Base-by-base conservation (phyloP, 1,140 invertebrate genomes). In the Globodera rostochiensis region DNA sequence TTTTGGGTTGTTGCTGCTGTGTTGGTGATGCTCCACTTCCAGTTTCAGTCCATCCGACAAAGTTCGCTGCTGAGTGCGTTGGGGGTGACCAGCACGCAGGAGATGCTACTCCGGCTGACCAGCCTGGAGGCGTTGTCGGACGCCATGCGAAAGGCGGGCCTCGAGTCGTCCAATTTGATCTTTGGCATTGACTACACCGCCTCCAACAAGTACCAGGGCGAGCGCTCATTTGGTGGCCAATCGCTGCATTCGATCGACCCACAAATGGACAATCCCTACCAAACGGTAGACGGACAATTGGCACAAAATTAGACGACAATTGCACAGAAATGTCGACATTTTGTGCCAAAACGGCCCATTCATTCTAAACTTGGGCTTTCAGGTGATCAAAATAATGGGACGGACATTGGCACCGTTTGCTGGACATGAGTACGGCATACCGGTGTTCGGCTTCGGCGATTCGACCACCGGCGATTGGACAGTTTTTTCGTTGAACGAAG, bases 121-220 rank as follows among this genome's bases (percentile, higher is more conserved):
- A 85, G 71, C 74, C 70, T 89, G 13, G 88, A 90, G 50, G 85
- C 70, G 45, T 67, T 89, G 8, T 86, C 88, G 19, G 82, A 84
- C 11, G 88, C 88, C 5, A 89, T 89, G 87, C 60, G 88, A 36
- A 88, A 88, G 73, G 88, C 88, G 9, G 88, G 88, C 9, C 76
- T 89, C 11, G 86, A 89, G 77, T 82, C 83, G 4, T 88, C 87
- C 4, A 89, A 89, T 77, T 50, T 89, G 1, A 89, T 89, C 77
- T 89, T 90, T 74, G 88, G 91, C 1, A 88, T 92, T 47, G 92
- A 92, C 86, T 92, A 92, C 86, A 92, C 91, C 36, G 92, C 92
- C 45, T 91, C 91, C 81, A 92, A 92, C 84, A 92, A 92, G 83
- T 92, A 92, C 90, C 92, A 92, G 84, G 92, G 92, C 21, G 85